Evolutionary conservation across 2,113 vertebrate genomes (phyloP), one percentile per base, ranked within the genome.

Genomic region (Coptodon rendalli): DNA sequence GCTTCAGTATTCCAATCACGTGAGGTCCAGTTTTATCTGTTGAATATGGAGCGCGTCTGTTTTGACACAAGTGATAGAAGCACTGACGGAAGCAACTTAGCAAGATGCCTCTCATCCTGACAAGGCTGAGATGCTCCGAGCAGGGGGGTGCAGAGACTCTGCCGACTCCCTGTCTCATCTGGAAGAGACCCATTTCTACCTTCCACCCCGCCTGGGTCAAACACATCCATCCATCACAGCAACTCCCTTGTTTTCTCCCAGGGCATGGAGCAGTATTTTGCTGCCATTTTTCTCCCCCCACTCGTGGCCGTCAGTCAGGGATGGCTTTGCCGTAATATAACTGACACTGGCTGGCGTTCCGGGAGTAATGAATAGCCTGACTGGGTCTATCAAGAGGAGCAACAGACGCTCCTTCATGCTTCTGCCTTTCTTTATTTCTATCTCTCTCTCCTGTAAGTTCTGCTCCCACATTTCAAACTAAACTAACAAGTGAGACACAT

Each of bases 161-260:
- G 89, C 89, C 83, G 84, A 84, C 95, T 89, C 63, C 57, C 90
- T 92, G 94, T 95, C 94, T 95, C 91, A 85, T 92, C 81, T 91
- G 89, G 86, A 94, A 86, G 90, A 86, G 86, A 92, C 91, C 89
- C 86, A 54, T 91, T 87, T 59, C 90, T 84, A 91, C 92, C 92
- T 96, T 94, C 94, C 94, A 90, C 73, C 91, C 92, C 87, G 94
- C 86, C 90, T 91, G 94, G 96, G 92, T 97, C 96, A 97, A 96
- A 96, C 78, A 93, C 93, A 94, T 91, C 95, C 92, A 96, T 97
- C 97, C 95, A 96, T 97, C 96, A 97, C 66, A 66, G 9, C 73
- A 90, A 34, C 90, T 84, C 82, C 93, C 92, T 84, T 85, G 79
- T 87, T 91, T 89, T 89, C 92, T 93, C 82, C 50, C 78, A 73